Evolutionary conservation across 2,113 vertebrate species (phyloP), one percentile per base, ranked within the genome.

Genomic region (Pogonocichla stellata): DNA sequence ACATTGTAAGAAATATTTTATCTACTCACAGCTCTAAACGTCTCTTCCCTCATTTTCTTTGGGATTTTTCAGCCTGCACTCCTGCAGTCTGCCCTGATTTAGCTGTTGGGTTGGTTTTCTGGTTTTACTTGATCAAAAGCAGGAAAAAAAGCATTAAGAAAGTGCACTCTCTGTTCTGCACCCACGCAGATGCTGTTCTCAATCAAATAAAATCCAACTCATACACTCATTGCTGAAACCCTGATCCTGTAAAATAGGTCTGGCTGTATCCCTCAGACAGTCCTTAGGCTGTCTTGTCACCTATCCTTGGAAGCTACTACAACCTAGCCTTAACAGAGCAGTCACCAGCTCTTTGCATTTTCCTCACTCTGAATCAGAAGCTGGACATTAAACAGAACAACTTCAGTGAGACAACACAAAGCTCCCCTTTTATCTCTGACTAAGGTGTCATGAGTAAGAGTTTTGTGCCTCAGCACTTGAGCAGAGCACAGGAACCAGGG

Each of bases 251-350:
- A 61, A 47, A 94, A 22, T 11, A 43, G 2, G 0, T 4, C 29
- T 48, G 50, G 23, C 10, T 69, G 16, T 16, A 20, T 36, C 47
- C 14, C 53, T 65, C 58, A 67, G 24, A 33, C 60, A 47, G 33
- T 1, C 14, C 56, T 33, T 24, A 20, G 9, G 8, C 57, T 3
- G 3, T 4, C 7, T 6, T 4, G 1, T 48, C 40, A 57, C 69
- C 43, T 40, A 1, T 29, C 53, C 12, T 8, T 61, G 45, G 48
- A 60, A 91, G 16, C 12, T 50, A 4, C 48, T 33, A 2, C 10
- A 53, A 34, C 45, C 53, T 5, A 51, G 19, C 18, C 53, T 28
- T 16, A 81, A 24, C 14, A 66, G 11, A 60, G 58, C 47, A 62
- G 6, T 22, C 20, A 1, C 7, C 40, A 88, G 18, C 36, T 42